Percentiles rank a stretch among this genome's conserved stretches.
Conservation (phyloP, 1,140 invertebrate genomes). For the Drosophila oshimai region DNA sequence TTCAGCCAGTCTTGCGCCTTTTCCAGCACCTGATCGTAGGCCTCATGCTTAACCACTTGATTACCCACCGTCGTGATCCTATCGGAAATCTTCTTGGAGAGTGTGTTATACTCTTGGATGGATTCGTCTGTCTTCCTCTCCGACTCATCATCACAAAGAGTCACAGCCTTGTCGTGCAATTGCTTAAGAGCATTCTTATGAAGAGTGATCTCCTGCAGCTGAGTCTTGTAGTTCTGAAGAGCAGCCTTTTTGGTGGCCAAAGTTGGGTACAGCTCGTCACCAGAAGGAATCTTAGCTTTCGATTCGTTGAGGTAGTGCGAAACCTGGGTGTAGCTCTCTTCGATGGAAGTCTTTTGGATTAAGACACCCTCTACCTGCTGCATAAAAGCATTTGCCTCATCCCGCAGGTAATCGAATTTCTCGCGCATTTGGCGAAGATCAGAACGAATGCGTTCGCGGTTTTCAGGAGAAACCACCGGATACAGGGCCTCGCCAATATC, state of each 20-base stretch:
- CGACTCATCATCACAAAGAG: slow-evolving; percentile 89
- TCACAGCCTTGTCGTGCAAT: slow-evolving; percentile 89
- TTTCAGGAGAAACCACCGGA: slow-evolving; percentile 92
- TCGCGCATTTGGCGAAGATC: slow-evolving; percentile 92
- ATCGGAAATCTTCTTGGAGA: slow-evolving; percentile 87
- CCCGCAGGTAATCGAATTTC: slow-evolving; percentile 91
- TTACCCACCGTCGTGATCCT: slow-evolving; percentile 87
- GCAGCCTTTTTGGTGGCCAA: slow-evolving; percentile 93
- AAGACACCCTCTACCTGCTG: slow-evolving; percentile 93
- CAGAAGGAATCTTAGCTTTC: slow-evolving; percentile 87
- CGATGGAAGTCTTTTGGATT: slow-evolving; percentile 94
- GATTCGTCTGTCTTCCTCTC: slow-evolving; percentile 88
- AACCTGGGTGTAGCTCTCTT: slow-evolving; percentile 93
- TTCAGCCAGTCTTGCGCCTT: slow-evolving; percentile 87
- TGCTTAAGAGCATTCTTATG: slow-evolving; percentile 91
- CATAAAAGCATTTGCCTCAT: slow-evolving; percentile 91
- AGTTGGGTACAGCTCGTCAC: slow-evolving; percentile 88
- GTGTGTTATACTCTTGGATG: slow-evolving; percentile 87
- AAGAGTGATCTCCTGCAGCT: slow-evolving; percentile 91
- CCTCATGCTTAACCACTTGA: slow-evolving; percentile 91
- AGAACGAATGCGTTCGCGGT: slow-evolving; percentile 91
- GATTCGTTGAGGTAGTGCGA: slow-evolving; percentile 91
- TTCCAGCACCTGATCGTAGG: slow-evolving; percentile 90
- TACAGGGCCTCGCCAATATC: slow-evolving; percentile 94
- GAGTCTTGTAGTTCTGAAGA: slow-evolving; percentile 88